These are phyloP conservation scores for Mormyrops attenuatus DNA, from an alignment of 2,797 vertebrate species.

Conservation along the genomic window DNA sequence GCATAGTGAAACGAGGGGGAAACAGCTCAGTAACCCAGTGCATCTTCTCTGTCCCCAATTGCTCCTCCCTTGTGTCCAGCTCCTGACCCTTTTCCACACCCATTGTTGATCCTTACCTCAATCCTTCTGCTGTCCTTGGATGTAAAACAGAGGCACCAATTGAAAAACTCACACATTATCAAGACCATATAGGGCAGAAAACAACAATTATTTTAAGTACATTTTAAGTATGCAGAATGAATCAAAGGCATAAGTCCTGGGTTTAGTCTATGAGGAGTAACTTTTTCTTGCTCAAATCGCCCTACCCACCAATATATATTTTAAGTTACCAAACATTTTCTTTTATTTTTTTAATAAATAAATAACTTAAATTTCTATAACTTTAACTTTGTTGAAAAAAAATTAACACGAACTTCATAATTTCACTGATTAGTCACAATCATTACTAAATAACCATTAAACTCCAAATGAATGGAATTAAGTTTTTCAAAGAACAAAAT, in stretches of 20 bases:
- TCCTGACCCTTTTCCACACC: slow-evolving; percentile 12
- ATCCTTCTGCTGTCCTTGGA: neutral
- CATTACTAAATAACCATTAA: neutral
- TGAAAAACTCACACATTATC: neutral
- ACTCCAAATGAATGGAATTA: neutral
- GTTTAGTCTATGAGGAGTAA: neutral
- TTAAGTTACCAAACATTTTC: neutral
- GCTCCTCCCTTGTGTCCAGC: slow-evolving; percentile 2
- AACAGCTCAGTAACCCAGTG: slow-evolving; percentile 49
- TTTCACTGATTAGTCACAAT: neutral
- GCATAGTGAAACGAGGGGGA: slow-evolving; percentile 42
- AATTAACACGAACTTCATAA: neutral
- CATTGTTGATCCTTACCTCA: slow-evolving; percentile 2
- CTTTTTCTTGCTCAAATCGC: neutral
- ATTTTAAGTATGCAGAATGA: neutral
- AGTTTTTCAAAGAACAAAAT: neutral
- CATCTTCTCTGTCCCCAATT: slow-evolving; percentile 33
- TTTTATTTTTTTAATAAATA: neutral
- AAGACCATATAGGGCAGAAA: neutral
- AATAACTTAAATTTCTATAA: neutral
- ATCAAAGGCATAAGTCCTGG: neutral
- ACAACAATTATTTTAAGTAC: slow-evolving; percentile 3
- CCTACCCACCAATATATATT: neutral
- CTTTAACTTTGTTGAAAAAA: neutral
- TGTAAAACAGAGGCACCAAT: neutral